Conservation (phyloP, 2,113 vertebrate genomes). For the Eptesicus fuscus region DNA sequence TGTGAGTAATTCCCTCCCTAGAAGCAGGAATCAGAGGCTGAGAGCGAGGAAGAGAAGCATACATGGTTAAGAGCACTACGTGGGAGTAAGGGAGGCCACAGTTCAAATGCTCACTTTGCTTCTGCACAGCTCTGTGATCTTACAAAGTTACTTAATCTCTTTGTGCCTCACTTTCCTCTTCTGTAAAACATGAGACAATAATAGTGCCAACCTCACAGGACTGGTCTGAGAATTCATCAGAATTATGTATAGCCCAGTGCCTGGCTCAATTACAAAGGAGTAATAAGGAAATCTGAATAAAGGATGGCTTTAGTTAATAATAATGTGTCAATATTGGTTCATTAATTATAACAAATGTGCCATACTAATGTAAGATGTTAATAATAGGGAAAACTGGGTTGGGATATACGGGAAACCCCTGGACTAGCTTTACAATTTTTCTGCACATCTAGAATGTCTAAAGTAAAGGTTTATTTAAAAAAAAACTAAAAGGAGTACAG, state of each 20-base stretch:
- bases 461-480: constrained; percentile 29
- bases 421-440: neutral
- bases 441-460: neutral
- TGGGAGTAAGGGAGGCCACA: neutral
- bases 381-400: neutral
- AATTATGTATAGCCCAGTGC: neutral
- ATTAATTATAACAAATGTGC: neutral
- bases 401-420: neutral
- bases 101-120: neutral
- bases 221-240: neutral
- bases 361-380: neutral
- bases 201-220: neutral
- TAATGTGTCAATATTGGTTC: neutral
- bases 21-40: neutral
- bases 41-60: neutral
- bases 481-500: neutral
- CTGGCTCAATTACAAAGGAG: neutral
- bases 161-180: neutral
- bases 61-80: neutral
- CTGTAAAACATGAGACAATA: neutral
- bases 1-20: neutral
- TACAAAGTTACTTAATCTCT: neutral
- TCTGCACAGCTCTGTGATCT: neutral
- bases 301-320: neutral
- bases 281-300: constrained; percentile 3